Percentiles rank a stretch among this genome's conserved stretches.
These are phyloP conservation scores for Ethmia dodecea DNA, from an alignment of 2,888 invertebrate species.

Conservation along the genomic window DNA sequence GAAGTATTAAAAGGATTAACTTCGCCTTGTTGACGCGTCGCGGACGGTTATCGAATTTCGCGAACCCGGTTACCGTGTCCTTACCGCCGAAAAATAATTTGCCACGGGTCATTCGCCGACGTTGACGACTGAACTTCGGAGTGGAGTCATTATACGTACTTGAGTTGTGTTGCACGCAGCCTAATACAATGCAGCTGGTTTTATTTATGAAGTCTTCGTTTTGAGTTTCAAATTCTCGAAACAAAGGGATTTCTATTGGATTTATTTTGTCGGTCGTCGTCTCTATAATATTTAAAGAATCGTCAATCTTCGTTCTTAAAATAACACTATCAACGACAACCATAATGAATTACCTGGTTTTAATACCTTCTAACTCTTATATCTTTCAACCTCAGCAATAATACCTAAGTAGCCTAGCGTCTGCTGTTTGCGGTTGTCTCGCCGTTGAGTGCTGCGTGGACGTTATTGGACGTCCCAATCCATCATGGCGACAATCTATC, in stretches of 20 bases:
- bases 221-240: not conserved
- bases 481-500: slow-evolving; percentile 60
- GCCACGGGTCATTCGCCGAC: slow-evolving; percentile 41
- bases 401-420: slow-evolving; percentile 25
- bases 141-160: not conserved
- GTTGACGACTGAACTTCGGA: slow-evolving; percentile 25
- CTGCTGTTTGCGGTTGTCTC: slow-evolving; percentile 44
- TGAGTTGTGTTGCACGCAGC: not conserved
- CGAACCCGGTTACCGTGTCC: slow-evolving; percentile 43
- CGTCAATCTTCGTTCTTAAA: too few relatives aligned
- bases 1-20: slow-evolving; percentile 70
- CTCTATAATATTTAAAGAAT: not conserved
- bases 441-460: slow-evolving; percentile 17
- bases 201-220: not conserved
- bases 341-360: slow-evolving; percentile 2
- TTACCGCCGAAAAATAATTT: slow-evolving; percentile 46
- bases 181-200: not conserved
- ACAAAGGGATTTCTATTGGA: not conserved
- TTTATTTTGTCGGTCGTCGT: too few relatives aligned
- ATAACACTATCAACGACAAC: too few relatives aligned
- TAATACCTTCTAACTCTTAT: slow-evolving; percentile 10
- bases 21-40: slow-evolving; percentile 69
- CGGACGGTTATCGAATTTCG: slow-evolving; percentile 64
- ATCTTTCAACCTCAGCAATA: slow-evolving; percentile 22
- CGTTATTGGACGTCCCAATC: slow-evolving; percentile 41